A percentile compares a stretch with the other conserved stretches of the same genome.
phyloP scores from a whole-genome alignment of 2,113 vertebrate species.

The Ranitomeya imitator region DNA sequence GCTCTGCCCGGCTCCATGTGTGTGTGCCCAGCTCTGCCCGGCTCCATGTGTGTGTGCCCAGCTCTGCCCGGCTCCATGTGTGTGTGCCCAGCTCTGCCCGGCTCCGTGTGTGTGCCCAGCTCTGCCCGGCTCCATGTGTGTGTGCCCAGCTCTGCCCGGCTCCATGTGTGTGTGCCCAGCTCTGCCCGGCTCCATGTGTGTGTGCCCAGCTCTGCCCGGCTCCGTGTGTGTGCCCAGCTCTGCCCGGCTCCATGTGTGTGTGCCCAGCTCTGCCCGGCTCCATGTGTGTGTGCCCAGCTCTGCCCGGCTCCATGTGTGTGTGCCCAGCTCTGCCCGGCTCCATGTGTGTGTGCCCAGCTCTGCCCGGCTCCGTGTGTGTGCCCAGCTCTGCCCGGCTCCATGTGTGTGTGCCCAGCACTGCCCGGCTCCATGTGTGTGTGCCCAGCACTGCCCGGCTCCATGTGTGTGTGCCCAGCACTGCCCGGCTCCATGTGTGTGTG shows the following conservation, averaged over 20 bases:
- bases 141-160: neutral
- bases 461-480: neutral
- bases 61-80: neutral
- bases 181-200: neutral
- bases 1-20: neutral
- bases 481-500: neutral
- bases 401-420: neutral
- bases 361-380: neutral
- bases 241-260: neutral
- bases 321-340: neutral
- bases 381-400: neutral
- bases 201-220: neutral
- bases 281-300: neutral
- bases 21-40: neutral
- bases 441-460: neutral
- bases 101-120: neutral
- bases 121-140: neutral
- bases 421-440: neutral
- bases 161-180: neutral
- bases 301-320: neutral
- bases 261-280: neutral
- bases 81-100: neutral
- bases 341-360: neutral
- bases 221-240: neutral
- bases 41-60: neutral